A percentile compares a stretch with the other conserved stretches of the same genome.
Evolutionary conservation across 2,888 invertebrate species (phyloP).

Genomic region (Apamea monoglypha): DNA sequence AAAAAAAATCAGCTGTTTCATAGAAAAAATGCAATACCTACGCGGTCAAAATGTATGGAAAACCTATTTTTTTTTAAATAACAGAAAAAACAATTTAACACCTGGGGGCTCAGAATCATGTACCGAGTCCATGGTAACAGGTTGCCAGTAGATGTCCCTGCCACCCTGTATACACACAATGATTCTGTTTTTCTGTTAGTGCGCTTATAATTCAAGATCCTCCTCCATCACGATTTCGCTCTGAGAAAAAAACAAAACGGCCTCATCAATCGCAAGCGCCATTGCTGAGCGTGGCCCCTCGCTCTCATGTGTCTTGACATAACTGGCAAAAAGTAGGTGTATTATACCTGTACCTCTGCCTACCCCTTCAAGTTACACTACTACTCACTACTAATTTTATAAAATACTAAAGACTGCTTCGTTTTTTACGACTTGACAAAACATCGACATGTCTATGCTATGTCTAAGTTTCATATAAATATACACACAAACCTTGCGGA

Average conservation of each 20-base stretch:
- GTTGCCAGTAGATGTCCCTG: no score
- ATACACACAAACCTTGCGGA: not conserved
- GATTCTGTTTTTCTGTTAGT: not conserved
- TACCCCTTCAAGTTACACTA: no score
- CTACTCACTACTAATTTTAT: no score
- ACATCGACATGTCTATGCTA: not conserved
- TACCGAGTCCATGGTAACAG: no score
- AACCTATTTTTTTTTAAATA: no score
- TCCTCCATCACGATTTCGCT: not conserved
- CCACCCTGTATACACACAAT: not conserved
- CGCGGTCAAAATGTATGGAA: no score
- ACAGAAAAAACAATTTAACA: no score
- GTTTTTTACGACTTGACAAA: not conserved
- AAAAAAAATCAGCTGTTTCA: no score
- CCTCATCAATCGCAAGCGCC: no score
- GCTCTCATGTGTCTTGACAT: not conserved
- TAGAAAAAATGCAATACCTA: no score
- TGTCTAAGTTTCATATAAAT: not conserved
- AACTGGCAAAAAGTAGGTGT: not conserved
- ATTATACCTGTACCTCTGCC: not conserved
- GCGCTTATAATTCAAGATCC: not conserved
- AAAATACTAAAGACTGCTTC: not conserved
- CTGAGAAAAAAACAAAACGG: not conserved
- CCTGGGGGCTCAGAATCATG: no score
- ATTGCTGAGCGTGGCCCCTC: not conserved